Percentiles rank a stretch among this genome's conserved stretches.
These are phyloP conservation scores for Toxostoma redivivum DNA, from an alignment of 2,113 vertebrate species.

Conservation along the genomic window DNA sequence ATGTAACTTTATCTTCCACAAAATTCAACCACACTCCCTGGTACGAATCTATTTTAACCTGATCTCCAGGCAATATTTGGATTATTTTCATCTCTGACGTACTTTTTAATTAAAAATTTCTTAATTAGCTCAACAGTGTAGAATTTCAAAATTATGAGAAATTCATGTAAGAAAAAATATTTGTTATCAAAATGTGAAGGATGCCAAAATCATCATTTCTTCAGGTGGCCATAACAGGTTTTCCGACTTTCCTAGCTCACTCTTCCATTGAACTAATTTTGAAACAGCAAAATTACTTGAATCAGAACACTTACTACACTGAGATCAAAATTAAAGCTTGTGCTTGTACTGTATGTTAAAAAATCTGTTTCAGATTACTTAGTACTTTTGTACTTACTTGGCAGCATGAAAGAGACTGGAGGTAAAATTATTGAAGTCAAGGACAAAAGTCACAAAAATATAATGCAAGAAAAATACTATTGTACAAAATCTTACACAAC, in stretches of 20 bases:
- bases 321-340: neutral
- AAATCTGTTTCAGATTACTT: neutral
- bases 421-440: slow-evolving; percentile 73
- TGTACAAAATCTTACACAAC: neutral
- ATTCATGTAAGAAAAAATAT: neutral
- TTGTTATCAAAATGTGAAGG: neutral
- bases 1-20: neutral
- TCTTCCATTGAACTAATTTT: neutral
- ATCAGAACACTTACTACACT: neutral
- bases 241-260: neutral
- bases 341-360: neutral
- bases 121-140: neutral
- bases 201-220: neutral
- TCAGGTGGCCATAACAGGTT: neutral
- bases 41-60: neutral
- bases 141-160: neutral
- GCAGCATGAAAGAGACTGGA: slow-evolving; percentile 96
- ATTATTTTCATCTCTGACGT: neutral
- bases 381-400: slow-evolving; percentile 85
- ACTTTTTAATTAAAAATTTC: neutral
- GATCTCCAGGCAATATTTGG: neutral
- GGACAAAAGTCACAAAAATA: slow-evolving; percentile 57
- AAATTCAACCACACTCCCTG: neutral
- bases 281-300: neutral
- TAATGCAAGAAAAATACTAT: neutral